Conservation (phyloP, 30 jellyfish, hydroid and myxozoan species). For the Hydra vulgaris region DNA sequence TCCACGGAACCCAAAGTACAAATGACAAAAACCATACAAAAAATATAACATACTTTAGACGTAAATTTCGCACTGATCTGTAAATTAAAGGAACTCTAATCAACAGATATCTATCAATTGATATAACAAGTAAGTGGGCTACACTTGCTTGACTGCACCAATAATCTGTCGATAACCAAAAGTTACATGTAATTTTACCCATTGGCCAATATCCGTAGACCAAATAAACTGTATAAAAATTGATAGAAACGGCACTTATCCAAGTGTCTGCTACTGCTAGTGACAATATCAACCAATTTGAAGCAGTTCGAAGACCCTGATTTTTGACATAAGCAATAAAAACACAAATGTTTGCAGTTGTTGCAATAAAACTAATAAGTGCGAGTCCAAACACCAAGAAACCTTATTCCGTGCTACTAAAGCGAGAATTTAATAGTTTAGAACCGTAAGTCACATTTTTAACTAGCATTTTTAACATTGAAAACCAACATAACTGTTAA, state of each 20-base stretch:
- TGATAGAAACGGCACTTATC: constrained; percentile 7
- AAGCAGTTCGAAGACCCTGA: not conserved
- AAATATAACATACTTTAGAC: not conserved
- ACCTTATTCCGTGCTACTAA: not conserved
- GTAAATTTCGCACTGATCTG: not conserved
- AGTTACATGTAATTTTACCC: not conserved
- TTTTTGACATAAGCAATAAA: not conserved
- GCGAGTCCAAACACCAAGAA: not conserved
- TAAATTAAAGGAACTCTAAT: not conserved
- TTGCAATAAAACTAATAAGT: not conserved
- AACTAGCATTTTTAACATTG: too few species aligned
- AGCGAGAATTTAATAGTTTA: not conserved
- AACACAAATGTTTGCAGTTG: constrained; percentile 9
- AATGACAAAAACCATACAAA: constrained; percentile 15
- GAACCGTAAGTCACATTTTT: not conserved
- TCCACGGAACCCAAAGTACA: constrained; percentile 18
- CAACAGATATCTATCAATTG: not conserved
- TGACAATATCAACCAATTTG: constrained; percentile 8
- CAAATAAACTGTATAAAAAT: constrained; percentile 14
- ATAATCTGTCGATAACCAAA: constrained; percentile 10
- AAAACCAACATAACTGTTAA: not conserved
- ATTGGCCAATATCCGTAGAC: constrained; percentile 20
- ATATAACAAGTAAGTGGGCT: not conserved
- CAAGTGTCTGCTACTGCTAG: constrained; percentile 18
- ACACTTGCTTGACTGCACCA: constrained; percentile 13